Evolutionary conservation across 2,113 vertebrate species (phyloP), one percentile per base, ranked within the genome.

Genomic region (Hoplias malabaricus): DNA sequence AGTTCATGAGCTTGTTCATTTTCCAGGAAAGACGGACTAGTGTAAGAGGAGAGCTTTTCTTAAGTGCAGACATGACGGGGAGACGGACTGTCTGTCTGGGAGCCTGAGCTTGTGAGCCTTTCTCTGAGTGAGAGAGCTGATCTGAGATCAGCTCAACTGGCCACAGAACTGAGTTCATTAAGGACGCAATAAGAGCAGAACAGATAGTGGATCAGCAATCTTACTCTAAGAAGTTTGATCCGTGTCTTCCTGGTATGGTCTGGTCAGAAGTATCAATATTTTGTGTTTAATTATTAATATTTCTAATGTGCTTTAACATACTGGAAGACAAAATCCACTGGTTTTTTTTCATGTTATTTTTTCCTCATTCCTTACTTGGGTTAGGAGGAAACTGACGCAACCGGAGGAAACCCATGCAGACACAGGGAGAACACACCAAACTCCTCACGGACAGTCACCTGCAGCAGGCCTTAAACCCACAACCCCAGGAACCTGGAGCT

Each of bases 41-140:
- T 74, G 65, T 70, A 78, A 80, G 74, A 73, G 27, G 78, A 78
- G 56, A 67, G 40, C 4, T n/a, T 38, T 34, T 65, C 62, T 80
- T 67, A 83, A 71, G 48, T 21, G 65, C 57, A 61, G 63, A 76
- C 54, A 40, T 61, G 72, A 70, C 73, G 81, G 84, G 86, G 85
- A 84, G 85, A 83, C 83, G 83, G 84, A 86, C 79, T 83, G 85
- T 85, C 84, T 85, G 86, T 84, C 85, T 85, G 73, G 12, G 1
- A 27, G 29, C 53, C 69, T 85, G 79, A 79, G 78, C 78, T 59
- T 80, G 78, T 63, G 14, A 31, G 3, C 11, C 36, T 16, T 14
- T 56, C 5, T 74, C 5, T 1, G 53, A 74, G n/a, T 10, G 34
- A 4, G 5, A 46, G 29, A 13, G 1, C 78, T 73, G 69, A 13